Base-by-base conservation (phyloP, 2,888 invertebrate species). In the Ganaspis brasiliensis region DNA sequence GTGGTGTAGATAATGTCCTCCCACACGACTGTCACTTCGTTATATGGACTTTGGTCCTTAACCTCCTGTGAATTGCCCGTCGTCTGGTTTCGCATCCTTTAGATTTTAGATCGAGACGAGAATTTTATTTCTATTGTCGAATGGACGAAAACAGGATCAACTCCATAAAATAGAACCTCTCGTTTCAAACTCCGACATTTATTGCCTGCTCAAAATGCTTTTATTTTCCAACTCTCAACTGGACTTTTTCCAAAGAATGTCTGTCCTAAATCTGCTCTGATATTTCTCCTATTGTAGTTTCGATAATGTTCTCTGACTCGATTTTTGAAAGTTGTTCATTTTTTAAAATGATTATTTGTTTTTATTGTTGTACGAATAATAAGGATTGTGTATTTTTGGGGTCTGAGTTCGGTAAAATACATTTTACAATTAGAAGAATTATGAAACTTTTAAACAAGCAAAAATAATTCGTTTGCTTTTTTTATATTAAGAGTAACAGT, bases 1-100 rank as follows among this genome's bases (percentile, higher is more conserved):
- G 83, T 85, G 83, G 79, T 82, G 84, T 82, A 86, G 89, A 88
- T 89, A 89, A 87, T 86, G 88, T 90, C 90, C 90, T 87, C 90
- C 90, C 87, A 89, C 90, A 86, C 87, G 86, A 83, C 81, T 87
- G 87, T 89, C 89, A 86, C 82, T 84, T 87, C 86, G 87, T 89
- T 89, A 88, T 87, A 83, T 79, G 79, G 81, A 83, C 84, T 83
- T 73, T 87, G 87, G 84, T 88, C 87, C 87, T 88, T 87, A 88
- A 87, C 88, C 88, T 86, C 84, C 84, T 84, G 79, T 82, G 80
- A 82, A 84, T 84, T 82, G 80, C 81, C 75, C 31, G 71, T 59
- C 67, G 67, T 24, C 67, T 45, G 19, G 24, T 49, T 45, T 67
- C 45, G 67, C 45, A 67, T 67, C 37, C 24, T 40, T 67, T 16